Percentiles rank a stretch among this genome's conserved stretches.
phyloP scores from a whole-genome alignment of 2,888 invertebrate species.

The Macropis europaea region DNA sequence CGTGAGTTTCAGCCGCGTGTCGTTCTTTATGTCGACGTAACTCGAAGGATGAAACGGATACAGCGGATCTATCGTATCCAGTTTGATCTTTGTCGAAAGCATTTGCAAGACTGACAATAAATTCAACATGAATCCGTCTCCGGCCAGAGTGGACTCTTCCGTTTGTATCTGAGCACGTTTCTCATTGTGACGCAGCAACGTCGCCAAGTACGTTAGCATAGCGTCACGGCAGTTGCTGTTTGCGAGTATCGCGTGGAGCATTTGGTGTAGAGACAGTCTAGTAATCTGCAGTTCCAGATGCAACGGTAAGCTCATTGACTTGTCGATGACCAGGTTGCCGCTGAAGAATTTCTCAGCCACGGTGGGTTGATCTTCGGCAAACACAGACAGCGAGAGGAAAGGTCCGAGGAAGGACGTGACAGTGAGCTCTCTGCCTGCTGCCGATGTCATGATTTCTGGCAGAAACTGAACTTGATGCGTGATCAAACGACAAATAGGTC shows the following conservation, averaged over 20 bases:
- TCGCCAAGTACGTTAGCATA: conserved; percentile 89
- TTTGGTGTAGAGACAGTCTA: conserved; percentile 88
- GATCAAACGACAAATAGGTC: conserved; percentile 89
- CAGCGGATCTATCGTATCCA: conserved; percentile 93
- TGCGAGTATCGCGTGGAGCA: conserved; percentile 91
- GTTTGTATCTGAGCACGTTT: conserved; percentile 94
- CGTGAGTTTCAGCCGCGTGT: conserved; percentile 91
- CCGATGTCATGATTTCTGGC: conserved; percentile 87
- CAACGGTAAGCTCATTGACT: conserved; percentile 85
- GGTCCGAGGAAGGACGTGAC: conserved; percentile 93
- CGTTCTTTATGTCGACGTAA: conserved; percentile 87
- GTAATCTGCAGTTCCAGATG: conserved; percentile 91
- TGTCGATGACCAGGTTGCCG: conserved; percentile 83
- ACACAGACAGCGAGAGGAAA: conserved; percentile 94
- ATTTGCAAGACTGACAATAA: conserved; percentile 94
- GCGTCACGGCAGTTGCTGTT: conserved; percentile 90
- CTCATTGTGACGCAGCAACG: conserved; percentile 89
- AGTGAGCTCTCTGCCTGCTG: conserved; percentile 92
- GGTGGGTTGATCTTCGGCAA: conserved; percentile 95
- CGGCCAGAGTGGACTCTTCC: conserved; percentile 92
- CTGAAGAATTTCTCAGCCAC: conserved; percentile 89
- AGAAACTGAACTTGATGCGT: conserved; percentile 86
- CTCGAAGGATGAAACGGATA: conserved; percentile 93
- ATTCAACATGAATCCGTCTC: conserved; percentile 98
- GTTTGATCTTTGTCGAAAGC: conserved; percentile 92